Evolutionary conservation across 2,797 vertebrate species (phyloP), one percentile per base, ranked within the genome.

Genomic region (Micrastur ruficollis): DNA sequence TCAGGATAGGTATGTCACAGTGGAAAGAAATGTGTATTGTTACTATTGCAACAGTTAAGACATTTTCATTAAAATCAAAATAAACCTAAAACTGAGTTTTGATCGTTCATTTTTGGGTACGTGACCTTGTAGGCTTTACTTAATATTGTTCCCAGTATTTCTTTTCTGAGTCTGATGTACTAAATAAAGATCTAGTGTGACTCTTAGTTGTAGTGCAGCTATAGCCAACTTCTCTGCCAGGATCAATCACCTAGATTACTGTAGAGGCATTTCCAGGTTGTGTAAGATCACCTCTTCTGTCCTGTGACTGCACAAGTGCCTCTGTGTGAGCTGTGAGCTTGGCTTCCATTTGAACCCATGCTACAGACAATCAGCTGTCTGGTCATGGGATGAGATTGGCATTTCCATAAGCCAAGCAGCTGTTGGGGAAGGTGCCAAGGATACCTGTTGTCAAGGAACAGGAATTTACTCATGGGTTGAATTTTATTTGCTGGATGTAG

Each of bases 1-100:
- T 99, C 98, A 98, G 98, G 98, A 99, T 99, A 88, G 99, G 99
- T 99, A 97, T 2, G 87, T 71, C n/a, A n/a, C 42, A 31, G 22
- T 4, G 14, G 32, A 17, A 81, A 66, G 14, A 75, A 44, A 53
- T 1, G 5, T 56, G 32, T 81, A 29, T 82, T 83, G 12, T 46
- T 81, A 32, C 19, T 94, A 16, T 36, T 61, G 58, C 26, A 89
- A 11, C 31, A 17, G 19, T 66, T 36, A 22, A 76, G 40, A 34
- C 6, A 14, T 29, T 59, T 73, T 68, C 8, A 27, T 53, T 82
- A 36, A 52, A 92, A 78, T 17, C 29, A 67, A 72, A 65, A 14
- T 25, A 75, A 76, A 76, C 21, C 23, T 49, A 22, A 44, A 49
- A 8, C 14, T 61, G 52, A 62, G n/a, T 16, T 66, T 88, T 67